phyloP scores from a whole-genome alignment of 2,888 invertebrate genomes.

The Polydrusus pterygomalis region DNA sequence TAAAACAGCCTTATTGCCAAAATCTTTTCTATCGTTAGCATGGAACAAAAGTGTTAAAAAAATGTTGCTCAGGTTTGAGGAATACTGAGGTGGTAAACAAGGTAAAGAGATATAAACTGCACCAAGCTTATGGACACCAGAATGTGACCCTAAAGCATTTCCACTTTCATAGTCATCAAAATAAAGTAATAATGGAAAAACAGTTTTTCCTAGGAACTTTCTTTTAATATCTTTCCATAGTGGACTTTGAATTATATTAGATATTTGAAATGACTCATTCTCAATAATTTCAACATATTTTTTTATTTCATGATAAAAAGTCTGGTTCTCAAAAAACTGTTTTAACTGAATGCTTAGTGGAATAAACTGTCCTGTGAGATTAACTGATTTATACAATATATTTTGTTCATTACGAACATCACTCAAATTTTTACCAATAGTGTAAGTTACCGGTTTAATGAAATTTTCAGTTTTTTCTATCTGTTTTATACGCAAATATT shows the following conservation, averaged over 20 bases:
- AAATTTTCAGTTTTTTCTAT: constrained; percentile 16
- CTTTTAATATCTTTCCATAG: too few relatives aligned
- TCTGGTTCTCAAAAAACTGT: constrained; percentile 10
- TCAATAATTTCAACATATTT: too few relatives aligned
- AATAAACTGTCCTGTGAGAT: constrained; percentile 9
- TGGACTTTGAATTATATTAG: too few relatives aligned
- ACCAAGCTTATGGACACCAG: constrained; percentile 6
- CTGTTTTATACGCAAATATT: neutral
- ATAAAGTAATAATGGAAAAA: too few relatives aligned
- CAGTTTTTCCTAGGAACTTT: too few relatives aligned
- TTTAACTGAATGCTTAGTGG: constrained; percentile 7
- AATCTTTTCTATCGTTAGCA: too few relatives aligned
- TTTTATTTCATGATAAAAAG: too few relatives aligned
- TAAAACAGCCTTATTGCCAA: constrained; percentile 16
- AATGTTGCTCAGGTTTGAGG: constrained; percentile 6
- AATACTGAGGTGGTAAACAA: constrained; percentile 13
- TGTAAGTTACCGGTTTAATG: neutral
- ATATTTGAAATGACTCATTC: too few relatives aligned
- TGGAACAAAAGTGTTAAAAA: constrained; percentile 9
- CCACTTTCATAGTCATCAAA: too few relatives aligned
- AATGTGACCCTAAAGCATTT: too few relatives aligned
- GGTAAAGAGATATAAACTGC: constrained; percentile 11
- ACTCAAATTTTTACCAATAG: constrained; percentile 2
- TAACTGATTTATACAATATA: constrained; percentile 15
- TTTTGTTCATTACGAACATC: constrained; percentile 7